Evolutionary conservation across 1,140 invertebrate species (phyloP), one percentile per base, ranked within the genome.

Genomic region (Lasaia peninsularis): DNA sequence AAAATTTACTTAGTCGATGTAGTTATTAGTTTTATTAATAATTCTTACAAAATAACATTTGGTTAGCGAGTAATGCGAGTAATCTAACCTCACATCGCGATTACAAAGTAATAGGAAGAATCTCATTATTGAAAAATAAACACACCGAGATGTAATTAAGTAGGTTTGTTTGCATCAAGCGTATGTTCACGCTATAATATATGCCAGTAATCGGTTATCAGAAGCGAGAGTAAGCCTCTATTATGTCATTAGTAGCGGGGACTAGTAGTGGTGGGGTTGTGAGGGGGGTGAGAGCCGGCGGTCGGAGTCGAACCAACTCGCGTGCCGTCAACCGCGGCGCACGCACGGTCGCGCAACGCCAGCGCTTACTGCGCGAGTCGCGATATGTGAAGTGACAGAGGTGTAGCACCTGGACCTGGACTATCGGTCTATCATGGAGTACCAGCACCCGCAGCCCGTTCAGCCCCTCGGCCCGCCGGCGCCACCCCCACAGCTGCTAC

Each of bases 351-450:
- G 63, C 57, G 52, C 58, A 28, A 28, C 56, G 56, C 56, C 35
- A 56, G 63, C 68, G 66, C 67, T 58, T 44, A 18, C 58, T 64
- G 73, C 68, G 67, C 71, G 67, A 69, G 63, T 67, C 79, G 79
- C 80, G 77, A 86, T 86, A 80, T 75, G 80, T 77, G 70, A 70
- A 63, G 69, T 74, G 68, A 79, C 73, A 84, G 53, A 35, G 53
- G 62, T 58, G 68, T 70, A 68, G 63, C 71, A 24, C 65, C 62
- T 33, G 28, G 37, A 48, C 51, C 33, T 52, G 31, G 51, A 52
- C 28, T 52, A 34, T 34, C 11, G 64, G 66, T 54, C 69, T 64
- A 60, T 53, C 63, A 84, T 84, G 80, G 83, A 84, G 72, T 85
- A 80, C 71, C 83, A 76, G 65, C 83, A 80, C 66, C 55, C 65